Percentiles rank a stretch among this genome's conserved stretches.
These are phyloP conservation scores for Drosophila aff. DNA, from an alignment of 1,140 invertebrate genomes.

Conservation along the genomic window DNA sequence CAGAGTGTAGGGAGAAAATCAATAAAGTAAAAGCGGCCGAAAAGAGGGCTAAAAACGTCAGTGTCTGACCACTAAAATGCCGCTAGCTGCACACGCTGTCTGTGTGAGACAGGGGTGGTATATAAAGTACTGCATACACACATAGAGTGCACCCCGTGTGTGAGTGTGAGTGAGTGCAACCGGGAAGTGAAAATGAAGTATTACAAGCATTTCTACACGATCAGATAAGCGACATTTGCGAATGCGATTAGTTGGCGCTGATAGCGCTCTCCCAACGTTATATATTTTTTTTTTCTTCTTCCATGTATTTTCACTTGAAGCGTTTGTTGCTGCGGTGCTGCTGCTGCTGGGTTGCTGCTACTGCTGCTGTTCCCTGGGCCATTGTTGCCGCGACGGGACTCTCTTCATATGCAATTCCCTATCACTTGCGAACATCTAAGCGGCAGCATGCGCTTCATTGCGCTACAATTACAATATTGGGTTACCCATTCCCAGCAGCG, in stretches of 20 bases:
- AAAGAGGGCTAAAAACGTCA: constrained; percentile 41
- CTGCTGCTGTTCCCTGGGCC: constrained; percentile 47
- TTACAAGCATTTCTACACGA: constrained; percentile 85
- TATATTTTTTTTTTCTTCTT: constrained; percentile 21
- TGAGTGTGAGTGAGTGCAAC: constrained; percentile 52
- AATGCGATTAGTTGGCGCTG: constrained; percentile 83
- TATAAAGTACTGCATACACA: background rate
- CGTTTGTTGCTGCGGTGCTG: constrained; percentile 24
- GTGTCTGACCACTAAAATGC: constrained; percentile 66
- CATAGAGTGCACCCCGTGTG: background rate
- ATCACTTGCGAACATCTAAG: constrained; percentile 84
- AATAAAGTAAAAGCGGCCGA: constrained; percentile 63
- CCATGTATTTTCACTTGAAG: constrained; percentile 25
- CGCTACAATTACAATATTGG: constrained; percentile 85
- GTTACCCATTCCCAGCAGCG: constrained; percentile 77
- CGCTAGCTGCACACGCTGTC: constrained; percentile 82
- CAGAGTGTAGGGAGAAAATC: constrained; percentile 57
- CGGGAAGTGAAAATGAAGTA: constrained; percentile 84
- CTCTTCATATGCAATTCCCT: constrained; percentile 81
- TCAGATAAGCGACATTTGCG: constrained; percentile 85
- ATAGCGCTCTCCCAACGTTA: constrained; percentile 65
- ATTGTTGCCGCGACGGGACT: constrained; percentile 57
- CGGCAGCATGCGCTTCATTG: constrained; percentile 83
- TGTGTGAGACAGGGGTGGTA: constrained; percentile 46
- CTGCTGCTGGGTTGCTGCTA: background rate